Evolutionary conservation across 2,797 vertebrate species (phyloP).

Genomic region (Acropternis orthonyx): DNA sequence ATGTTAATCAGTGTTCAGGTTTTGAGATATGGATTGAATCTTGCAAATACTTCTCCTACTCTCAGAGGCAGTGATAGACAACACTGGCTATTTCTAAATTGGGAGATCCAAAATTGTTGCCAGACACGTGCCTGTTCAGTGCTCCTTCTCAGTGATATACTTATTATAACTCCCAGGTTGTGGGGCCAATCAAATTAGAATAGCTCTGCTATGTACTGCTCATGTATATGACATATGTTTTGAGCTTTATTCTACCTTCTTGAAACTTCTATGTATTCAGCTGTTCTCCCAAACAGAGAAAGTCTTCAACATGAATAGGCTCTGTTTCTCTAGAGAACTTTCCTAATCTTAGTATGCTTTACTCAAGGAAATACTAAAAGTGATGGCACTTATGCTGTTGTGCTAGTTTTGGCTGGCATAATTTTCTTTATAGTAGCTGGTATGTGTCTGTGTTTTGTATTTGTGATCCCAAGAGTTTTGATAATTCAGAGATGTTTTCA

Average conservation of each 20-base stretch:
- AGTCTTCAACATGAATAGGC: background rate
- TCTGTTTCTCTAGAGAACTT: background rate
- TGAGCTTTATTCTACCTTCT: background rate
- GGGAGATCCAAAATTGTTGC: background rate
- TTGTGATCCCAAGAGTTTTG: background rate
- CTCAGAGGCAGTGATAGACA: background rate
- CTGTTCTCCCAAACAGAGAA: background rate
- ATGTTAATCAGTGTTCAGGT: background rate
- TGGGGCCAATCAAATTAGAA: background rate
- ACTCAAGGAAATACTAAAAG: background rate
- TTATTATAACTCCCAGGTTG: background rate
- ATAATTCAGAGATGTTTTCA: background rate
- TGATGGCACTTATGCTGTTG: background rate
- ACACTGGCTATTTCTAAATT: background rate
- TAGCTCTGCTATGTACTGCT: background rate
- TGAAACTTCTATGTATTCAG: background rate
- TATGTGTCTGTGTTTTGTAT: background rate
- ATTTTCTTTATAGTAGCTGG: background rate
- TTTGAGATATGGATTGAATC: background rate
- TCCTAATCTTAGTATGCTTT: background rate
- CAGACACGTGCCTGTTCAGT: background rate
- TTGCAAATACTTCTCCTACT: background rate
- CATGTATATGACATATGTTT: background rate
- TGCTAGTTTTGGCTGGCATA: background rate
- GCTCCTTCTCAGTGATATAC: background rate